These are phyloP conservation scores for Aspidiotus rigidus DNA, from an alignment of 2,888 invertebrate species.

Conservation along the genomic window DNA sequence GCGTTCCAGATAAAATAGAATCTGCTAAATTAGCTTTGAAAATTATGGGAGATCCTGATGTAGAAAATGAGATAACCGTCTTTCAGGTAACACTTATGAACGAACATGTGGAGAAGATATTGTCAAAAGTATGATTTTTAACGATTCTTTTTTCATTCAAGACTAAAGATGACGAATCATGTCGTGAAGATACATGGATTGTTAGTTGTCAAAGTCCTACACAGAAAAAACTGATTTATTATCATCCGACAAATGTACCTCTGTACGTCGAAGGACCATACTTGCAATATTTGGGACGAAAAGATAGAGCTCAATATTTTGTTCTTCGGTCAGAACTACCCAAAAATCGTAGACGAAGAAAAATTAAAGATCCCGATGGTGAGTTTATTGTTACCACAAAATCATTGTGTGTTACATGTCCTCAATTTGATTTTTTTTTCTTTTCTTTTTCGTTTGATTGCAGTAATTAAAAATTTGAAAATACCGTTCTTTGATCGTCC, in stretches of 20 bases:
- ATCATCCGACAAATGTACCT: slow-evolving; percentile 53
- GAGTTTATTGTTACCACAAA: background rate
- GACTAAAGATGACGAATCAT: slow-evolving; percentile 53
- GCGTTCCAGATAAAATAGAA: slow-evolving; percentile 68
- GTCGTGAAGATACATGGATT: slow-evolving; percentile 83
- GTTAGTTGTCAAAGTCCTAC: slow-evolving; percentile 73
- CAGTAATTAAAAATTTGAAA: slow-evolving; percentile 62
- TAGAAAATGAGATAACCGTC: slow-evolving; percentile 55
- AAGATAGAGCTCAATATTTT: slow-evolving; percentile 72
- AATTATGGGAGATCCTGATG: slow-evolving; percentile 75
- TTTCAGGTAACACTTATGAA: slow-evolving; percentile 50
- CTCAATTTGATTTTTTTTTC: background rate
- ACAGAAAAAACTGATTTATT: slow-evolving; percentile 60
- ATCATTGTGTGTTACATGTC: background rate
- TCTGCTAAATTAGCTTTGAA: slow-evolving; percentile 73
- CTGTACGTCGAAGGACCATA: slow-evolving; percentile 79
- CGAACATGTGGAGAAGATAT: background rate
- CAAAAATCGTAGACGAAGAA: slow-evolving; percentile 42
- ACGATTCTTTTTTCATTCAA: slow-evolving; percentile 42
- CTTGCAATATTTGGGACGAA: slow-evolving; percentile 61
- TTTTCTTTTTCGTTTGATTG: slow-evolving; percentile 42
- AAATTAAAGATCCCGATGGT: slow-evolving; percentile 34
- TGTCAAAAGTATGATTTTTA: slow-evolving; percentile 1
- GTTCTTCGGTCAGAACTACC: slow-evolving; percentile 63
- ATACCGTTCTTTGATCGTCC: slow-evolving; percentile 46